Evolutionary conservation across 1,140 invertebrate species (phyloP), one percentile per base, ranked within the genome.

Genomic region (Nasonia giraulti): DNA sequence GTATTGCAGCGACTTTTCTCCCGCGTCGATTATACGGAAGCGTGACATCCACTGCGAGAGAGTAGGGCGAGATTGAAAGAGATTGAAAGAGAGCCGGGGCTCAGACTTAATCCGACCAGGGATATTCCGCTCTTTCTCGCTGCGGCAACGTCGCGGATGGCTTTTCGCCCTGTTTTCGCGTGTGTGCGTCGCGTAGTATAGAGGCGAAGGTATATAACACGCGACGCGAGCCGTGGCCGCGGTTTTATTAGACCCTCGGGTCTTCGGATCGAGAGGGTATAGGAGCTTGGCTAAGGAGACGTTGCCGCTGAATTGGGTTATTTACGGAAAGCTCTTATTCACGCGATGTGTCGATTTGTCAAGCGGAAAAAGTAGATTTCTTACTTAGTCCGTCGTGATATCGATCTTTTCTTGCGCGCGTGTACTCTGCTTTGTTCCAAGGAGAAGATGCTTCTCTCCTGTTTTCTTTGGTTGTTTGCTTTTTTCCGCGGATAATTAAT

Each of bases 1-100:
- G 5, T 12, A 89, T 89, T 4, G 55, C 55, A 62, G 20, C 20
- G 55, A 62, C 90, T 88, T 75, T 75, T 37, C 73, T n/a, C 73
- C 33, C 17, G 73, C 73, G 73, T 37, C 55, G 55, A 62, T 62
- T 62, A 71, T 8, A 33, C 20, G 20, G 44, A 27, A 78, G 47
- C 27, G n/a, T 62, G 17, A 68, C 55, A 68, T 40, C 50, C 31
- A 37, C 17, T 62, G 33, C 37, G 68, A 31, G 79, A 31, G 37
- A 7, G 40, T 14, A 17, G 69, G 17, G 40, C 33, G 31, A 82
- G 47, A 81, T 73, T 74, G 71, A 74, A 74, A 55, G 55, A 78
- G 74, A 83, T 77, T 77, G 75, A 83, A 77, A 76, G 55, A 83
- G 82, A 83, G 74, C 75, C 75, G 33, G 75, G 62, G 75, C 74